Base-by-base conservation (phyloP, 2,888 invertebrate genomes). In the Neoascia interrupta region DNA sequence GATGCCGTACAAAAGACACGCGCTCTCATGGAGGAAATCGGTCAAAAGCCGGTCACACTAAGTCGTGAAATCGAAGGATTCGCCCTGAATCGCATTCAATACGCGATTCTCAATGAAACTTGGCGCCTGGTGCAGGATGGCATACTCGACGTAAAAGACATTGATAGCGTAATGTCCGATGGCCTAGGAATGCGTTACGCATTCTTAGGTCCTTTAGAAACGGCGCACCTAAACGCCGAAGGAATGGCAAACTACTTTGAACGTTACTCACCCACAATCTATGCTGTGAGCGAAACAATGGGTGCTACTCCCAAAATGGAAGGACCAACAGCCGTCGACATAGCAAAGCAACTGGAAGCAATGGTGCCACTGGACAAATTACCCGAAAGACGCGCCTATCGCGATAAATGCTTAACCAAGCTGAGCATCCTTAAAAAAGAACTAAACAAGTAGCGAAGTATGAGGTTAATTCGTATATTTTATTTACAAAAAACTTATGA, bases 171-270 rank as follows among this genome's bases (percentile, higher is more conserved):
- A 0, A 97, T 98, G 92, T 95, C 95, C 0, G 95, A 96, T 86
- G 98, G 98, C 6, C 91, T 99, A 34, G 98, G 98, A 8, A 95
- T 96, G 92, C 92, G 98, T 49, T 99, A 98, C 86, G 98, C 98
- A 5, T 98, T 98, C 89, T 91, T 98, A 72, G 99, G 99, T 2
- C 95, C 97, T 0, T 89, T 98, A 81, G 97, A 98, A 90, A 97
- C 97, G 0, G 95, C 96, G 0, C 97, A 97, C 89, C 91, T 98
- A 72, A 99, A 99, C 87, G 97, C 98, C 8, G 95, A 96, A 89
- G 97, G 97, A 90, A 91, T 91, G 91, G 85, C 88, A 61, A 92
- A 89, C 81, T 92, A 92, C 73, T 91, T 91, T 68, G 92, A 92
- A 83, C 90, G 92, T 88, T 92, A 92, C 82, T 90, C 91, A 1